Conservation (phyloP, 2,888 invertebrate species). For the Drosophila cognata region DNA sequence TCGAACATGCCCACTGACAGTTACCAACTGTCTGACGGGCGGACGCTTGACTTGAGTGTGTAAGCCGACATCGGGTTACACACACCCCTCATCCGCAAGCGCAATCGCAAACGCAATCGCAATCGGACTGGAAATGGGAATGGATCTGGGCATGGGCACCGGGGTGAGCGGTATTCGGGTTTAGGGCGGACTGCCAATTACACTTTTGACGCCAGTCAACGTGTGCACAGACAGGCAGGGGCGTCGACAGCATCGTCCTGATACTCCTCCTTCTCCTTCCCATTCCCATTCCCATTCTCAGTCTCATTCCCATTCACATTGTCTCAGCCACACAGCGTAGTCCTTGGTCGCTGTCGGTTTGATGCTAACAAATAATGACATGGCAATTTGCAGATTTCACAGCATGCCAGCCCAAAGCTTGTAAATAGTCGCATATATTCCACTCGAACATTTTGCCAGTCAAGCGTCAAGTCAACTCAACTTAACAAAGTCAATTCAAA, state of each 20-base stretch:
- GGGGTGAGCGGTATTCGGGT: slow-evolving; percentile 10
- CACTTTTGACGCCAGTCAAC: slow-evolving; percentile 76
- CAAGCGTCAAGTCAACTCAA: slow-evolving; percentile 47
- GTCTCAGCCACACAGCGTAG: not conserved
- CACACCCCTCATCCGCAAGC: slow-evolving; percentile 48
- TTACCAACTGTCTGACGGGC: slow-evolving; percentile 72
- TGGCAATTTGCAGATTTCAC: slow-evolving; percentile 84
- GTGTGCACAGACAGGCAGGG: slow-evolving; percentile 26
- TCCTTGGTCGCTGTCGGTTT: slow-evolving; percentile 50
- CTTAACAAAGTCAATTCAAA: slow-evolving; percentile 79
- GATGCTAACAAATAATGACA: slow-evolving; percentile 84
- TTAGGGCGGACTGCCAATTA: slow-evolving; percentile 81
- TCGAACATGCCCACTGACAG: slow-evolving; percentile 80
- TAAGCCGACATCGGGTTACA: slow-evolving; percentile 68
- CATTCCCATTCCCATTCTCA: not conserved
- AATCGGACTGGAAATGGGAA: slow-evolving; percentile 9
- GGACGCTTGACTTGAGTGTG: slow-evolving; percentile 74
- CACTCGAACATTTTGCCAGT: slow-evolving; percentile 47
- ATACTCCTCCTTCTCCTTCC: slow-evolving; percentile 17
- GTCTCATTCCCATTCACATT: not conserved
- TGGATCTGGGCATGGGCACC: slow-evolving; percentile 3
- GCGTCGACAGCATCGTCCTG: slow-evolving; percentile 48
- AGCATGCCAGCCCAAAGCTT: slow-evolving; percentile 68
- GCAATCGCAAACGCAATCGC: slow-evolving; percentile 19
- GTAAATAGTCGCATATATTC: slow-evolving; percentile 54